phyloP scores from a whole-genome alignment of 1,140 invertebrate species.

The Zophobas atratus region DNA sequence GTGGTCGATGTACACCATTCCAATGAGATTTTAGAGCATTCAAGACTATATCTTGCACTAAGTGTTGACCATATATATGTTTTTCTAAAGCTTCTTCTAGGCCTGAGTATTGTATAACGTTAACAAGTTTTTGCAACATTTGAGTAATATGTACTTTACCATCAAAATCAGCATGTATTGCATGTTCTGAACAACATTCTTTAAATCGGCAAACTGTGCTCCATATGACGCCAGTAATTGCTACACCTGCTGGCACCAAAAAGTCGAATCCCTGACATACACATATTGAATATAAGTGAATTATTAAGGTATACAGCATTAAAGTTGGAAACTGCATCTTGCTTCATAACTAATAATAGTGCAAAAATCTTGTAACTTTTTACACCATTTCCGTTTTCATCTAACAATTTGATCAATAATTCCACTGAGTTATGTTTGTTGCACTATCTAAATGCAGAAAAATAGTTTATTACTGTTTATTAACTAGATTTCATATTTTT shows the following conservation, averaged over 20 bases:
- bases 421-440: no score
- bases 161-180: constrained; percentile 66
- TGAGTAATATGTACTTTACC: constrained; percentile 48
- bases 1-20: constrained; percentile 67
- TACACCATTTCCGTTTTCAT: not conserved
- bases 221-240: constrained; percentile 8
- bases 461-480: no score
- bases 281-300: not conserved
- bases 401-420: no score
- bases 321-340: constrained; percentile 8
- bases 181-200: constrained; percentile 70
- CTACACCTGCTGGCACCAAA: constrained; percentile 22
- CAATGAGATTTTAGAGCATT: constrained; percentile 74
- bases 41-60: constrained; percentile 72
- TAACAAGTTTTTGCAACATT: constrained; percentile 52
- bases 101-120: constrained; percentile 60
- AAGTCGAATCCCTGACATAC: constrained; percentile 14
- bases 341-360: constrained; percentile 2
- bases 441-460: no score
- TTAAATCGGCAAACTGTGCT: constrained; percentile 58
- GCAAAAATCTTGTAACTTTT: no score
- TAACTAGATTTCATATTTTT: no score
- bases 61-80: constrained; percentile 78
- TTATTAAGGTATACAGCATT: not conserved
- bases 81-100: constrained; percentile 62